Percentiles rank a stretch among this genome's conserved stretches.
These are phyloP conservation scores for Balearica regulorum DNA, from an alignment of 2,797 vertebrate species.

Conservation along the genomic window DNA sequence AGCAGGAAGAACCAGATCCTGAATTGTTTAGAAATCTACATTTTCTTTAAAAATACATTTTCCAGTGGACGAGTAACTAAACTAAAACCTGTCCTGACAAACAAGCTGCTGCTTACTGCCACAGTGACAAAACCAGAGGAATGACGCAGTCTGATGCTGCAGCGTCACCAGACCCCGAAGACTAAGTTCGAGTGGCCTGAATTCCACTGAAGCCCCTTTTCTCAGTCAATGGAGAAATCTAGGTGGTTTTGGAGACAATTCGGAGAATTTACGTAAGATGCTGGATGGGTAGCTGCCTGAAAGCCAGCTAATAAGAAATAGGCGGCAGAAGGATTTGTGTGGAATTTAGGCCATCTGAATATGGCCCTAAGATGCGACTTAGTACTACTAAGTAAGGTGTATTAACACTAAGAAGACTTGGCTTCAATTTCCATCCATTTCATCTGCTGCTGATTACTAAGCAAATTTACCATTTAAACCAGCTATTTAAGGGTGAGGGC, in stretches of 20 bases:
- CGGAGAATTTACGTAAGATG: conserved; percentile 26
- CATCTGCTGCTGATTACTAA: conserved; percentile 30
- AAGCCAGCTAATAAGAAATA: conserved; percentile 65
- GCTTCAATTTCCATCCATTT: conserved; percentile 57
- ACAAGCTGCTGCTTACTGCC: background rate
- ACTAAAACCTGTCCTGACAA: background rate
- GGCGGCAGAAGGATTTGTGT: conserved; percentile 62
- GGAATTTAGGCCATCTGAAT: conserved; percentile 70
- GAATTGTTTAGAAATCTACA: background rate
- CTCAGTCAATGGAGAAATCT: background rate
- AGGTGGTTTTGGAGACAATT: background rate
- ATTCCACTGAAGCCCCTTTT: background rate
- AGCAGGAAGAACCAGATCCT: background rate
- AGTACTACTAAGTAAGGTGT: conserved; percentile 63
- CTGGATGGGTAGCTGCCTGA: conserved; percentile 19
- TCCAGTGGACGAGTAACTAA: background rate
- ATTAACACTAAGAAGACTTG: conserved; percentile 68
- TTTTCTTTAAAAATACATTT: background rate
- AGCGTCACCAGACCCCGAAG: background rate
- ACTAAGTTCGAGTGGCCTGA: background rate
- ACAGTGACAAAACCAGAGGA: background rate
- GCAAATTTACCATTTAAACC: conserved; percentile 35
- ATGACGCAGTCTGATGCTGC: background rate
- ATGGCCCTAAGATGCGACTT: conserved; percentile 67
- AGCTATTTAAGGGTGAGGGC: background rate